Conservation (phyloP, 1,140 invertebrate genomes). For the Planococcus citri region DNA sequence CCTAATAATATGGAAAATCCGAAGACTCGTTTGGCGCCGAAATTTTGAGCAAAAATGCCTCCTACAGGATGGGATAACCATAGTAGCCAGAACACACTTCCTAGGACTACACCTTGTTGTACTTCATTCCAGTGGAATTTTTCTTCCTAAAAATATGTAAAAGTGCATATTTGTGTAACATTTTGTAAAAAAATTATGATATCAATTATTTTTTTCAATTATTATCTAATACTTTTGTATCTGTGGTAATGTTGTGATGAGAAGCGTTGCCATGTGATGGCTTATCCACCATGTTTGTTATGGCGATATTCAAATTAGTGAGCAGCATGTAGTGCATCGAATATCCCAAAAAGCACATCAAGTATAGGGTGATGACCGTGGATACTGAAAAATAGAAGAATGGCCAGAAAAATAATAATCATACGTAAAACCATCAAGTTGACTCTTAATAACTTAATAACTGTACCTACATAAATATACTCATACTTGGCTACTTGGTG, state of each 20-base stretch:
- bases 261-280: background rate
- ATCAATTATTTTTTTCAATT: no score
- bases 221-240: no score
- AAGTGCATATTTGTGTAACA: no score
- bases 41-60: constrained; percentile 52
- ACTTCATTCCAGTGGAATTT: constrained; percentile 53
- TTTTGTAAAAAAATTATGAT: no score
- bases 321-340: background rate
- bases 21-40: constrained; percentile 57
- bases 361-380: background rate
- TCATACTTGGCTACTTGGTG: no score
- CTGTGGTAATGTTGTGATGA: background rate
- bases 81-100: constrained; percentile 61
- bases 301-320: constrained; percentile 1
- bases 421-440: no score
- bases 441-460: no score
- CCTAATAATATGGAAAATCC: constrained; percentile 53
- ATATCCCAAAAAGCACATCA: background rate
- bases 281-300: background rate
- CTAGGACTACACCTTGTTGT: constrained; percentile 52
- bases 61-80: constrained; percentile 61
- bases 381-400: constrained; percentile 8
- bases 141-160: constrained; percentile 27
- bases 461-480: no score
- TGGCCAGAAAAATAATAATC: no score